phyloP scores from a whole-genome alignment of 2,888 invertebrate genomes.

The Rhagonycha lutea region DNA sequence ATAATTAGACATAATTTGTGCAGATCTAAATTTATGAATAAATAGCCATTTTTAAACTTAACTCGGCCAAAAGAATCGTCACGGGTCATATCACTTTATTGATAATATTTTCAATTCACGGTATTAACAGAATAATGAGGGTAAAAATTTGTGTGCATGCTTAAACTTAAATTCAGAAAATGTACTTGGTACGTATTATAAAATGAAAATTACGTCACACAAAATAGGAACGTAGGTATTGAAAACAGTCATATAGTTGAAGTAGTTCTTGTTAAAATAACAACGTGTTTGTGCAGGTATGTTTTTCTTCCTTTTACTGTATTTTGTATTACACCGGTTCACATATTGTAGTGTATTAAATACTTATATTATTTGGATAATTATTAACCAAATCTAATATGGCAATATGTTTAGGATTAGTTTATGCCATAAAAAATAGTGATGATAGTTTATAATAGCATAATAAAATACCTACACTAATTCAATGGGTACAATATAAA shows the following conservation, averaged over 20 bases:
- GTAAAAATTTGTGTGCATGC: neutral
- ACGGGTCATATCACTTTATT: neutral
- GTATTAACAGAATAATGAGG: neutral
- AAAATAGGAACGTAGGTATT: neutral
- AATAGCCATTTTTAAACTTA: neutral
- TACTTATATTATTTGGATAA: no score
- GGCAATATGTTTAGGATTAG: no score
- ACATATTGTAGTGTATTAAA: no score
- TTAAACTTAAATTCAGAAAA: neutral
- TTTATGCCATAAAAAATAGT: neutral
- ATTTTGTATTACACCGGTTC: no score
- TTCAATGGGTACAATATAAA: neutral
- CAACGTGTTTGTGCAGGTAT: neutral
- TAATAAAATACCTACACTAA: no score
- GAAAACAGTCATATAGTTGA: neutral
- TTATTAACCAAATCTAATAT: no score
- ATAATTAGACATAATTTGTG: neutral
- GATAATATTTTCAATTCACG: neutral
- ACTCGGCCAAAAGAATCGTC: neutral
- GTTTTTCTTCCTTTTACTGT: neutral
- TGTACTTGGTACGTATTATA: neutral
- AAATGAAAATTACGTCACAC: neutral
- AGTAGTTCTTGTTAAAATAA: neutral
- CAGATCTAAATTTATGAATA: neutral
- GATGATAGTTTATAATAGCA: no score